Evolutionary conservation across 2,797 vertebrate species (phyloP).

Genomic region (Chromobotia macracanthus): DNA sequence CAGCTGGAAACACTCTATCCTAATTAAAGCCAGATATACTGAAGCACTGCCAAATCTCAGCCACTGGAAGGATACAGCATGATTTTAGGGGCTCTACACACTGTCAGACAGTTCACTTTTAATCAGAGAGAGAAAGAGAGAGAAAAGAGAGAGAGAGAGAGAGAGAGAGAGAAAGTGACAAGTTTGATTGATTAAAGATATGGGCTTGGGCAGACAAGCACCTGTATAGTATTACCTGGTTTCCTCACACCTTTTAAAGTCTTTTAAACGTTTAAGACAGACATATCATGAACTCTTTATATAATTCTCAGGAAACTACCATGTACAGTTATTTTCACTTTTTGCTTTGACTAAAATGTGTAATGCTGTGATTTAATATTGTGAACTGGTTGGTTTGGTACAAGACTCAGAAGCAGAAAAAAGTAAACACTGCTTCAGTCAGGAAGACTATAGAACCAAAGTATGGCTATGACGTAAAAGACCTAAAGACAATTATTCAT

Average conservation of each 20-base stretch:
- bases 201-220: constrained; percentile 1
- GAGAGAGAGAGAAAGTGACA: constrained; percentile 17
- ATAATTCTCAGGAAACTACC: background rate
- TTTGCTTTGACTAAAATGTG: too few relatives aligned
- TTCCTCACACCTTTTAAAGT: background rate
- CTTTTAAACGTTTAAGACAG: background rate
- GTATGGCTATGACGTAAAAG: too few relatives aligned
- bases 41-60: constrained; percentile 19
- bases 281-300: background rate
- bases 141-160: constrained; percentile 6
- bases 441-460: too few relatives aligned
- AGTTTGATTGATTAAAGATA: constrained; percentile 15
- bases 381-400: too few relatives aligned
- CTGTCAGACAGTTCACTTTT: constrained; percentile 60
- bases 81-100: constrained; percentile 60
- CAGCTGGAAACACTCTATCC: constrained; percentile 44
- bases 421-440: too few relatives aligned
- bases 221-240: background rate
- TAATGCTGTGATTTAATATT: too few relatives aligned
- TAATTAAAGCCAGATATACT: constrained; percentile 44
- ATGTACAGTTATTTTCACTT: too few relatives aligned
- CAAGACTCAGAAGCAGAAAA: too few relatives aligned
- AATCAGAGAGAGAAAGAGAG: constrained; percentile 39
- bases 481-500: too few relatives aligned
- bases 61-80: constrained; percentile 61